phyloP scores from a whole-genome alignment of 1,140 invertebrate genomes.

The Pachyrhynchus sulphureomaculatus region DNA sequence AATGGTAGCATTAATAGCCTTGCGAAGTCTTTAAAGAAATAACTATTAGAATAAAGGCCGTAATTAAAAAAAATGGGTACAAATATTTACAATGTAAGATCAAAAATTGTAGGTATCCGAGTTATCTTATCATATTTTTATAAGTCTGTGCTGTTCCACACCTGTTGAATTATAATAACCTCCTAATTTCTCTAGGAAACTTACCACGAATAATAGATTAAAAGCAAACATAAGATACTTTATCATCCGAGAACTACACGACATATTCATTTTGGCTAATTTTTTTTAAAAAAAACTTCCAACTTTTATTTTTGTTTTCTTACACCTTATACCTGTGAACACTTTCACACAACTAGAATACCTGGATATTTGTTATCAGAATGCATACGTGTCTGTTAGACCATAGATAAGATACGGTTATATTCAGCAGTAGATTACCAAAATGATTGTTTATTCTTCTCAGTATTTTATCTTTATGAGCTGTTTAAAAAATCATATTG shows the following conservation, averaged over 20 bases:
- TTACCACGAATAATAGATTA: conserved; percentile 45
- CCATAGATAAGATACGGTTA: background rate
- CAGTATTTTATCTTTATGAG: too few relatives aligned
- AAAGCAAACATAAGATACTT: conserved; percentile 42
- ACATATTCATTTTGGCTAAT: conserved; percentile 35
- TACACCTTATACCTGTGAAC: background rate
- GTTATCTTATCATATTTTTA: background rate
- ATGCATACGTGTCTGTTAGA: background rate
- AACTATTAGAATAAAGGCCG: too few relatives aligned
- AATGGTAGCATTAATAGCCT: too few relatives aligned
- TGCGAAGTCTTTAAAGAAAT: too few relatives aligned
- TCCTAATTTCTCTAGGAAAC: conserved; percentile 13
- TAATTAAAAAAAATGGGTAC: too few relatives aligned
- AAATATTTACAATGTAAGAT: too few relatives aligned
- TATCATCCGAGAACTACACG: conserved; percentile 41
- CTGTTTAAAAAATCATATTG: too few relatives aligned
- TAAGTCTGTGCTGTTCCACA: background rate
- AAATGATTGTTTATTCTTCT: too few relatives aligned
- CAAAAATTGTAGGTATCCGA: too few relatives aligned
- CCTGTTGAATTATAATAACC: background rate
- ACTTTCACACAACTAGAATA: background rate
- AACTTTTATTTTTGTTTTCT: too few relatives aligned
- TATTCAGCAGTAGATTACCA: background rate
- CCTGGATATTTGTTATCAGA: background rate
- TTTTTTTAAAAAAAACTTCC: conserved; percentile 4